Conservation (phyloP, 2,797 vertebrate genomes). For the Brachyrhaphis roseni region DNA sequence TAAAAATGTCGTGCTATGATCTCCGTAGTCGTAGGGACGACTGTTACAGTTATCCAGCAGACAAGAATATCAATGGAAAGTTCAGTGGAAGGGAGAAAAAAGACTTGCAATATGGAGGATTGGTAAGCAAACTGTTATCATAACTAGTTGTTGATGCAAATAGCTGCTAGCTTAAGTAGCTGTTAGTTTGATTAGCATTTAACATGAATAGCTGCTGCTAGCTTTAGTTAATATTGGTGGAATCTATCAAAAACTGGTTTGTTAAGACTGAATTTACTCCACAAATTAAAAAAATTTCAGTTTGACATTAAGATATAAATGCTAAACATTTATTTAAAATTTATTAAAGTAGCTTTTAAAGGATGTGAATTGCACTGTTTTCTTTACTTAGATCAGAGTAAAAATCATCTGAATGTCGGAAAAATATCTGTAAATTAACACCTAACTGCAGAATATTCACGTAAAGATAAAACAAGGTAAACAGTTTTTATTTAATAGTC, state of each 20-base stretch:
- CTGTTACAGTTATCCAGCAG: no score
- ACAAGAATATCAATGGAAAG: not conserved
- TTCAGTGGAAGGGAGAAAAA: not conserved
- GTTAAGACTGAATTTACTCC: not conserved
- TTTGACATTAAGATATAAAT: not conserved
- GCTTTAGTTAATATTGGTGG: no score
- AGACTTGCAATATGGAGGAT: not conserved
- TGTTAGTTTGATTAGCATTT: no score
- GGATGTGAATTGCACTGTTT: not conserved
- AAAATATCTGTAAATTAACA: not conserved
- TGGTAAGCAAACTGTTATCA: no score
- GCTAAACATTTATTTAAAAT: not conserved
- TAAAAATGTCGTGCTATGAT: no score
- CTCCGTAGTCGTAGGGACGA: not conserved
- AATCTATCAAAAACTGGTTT: not conserved
- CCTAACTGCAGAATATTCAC: not conserved
- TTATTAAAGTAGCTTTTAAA: not conserved
- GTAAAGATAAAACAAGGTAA: not conserved
- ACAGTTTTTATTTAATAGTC: not conserved
- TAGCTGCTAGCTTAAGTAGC: no score
- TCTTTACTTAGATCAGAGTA: not conserved
- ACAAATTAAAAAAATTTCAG: not conserved
- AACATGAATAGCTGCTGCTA: no score
- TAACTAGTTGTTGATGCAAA: no score
- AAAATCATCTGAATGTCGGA: not conserved